Evolutionary conservation across 2,888 invertebrate species (phyloP).

Genomic region (Meloe dianella): DNA sequence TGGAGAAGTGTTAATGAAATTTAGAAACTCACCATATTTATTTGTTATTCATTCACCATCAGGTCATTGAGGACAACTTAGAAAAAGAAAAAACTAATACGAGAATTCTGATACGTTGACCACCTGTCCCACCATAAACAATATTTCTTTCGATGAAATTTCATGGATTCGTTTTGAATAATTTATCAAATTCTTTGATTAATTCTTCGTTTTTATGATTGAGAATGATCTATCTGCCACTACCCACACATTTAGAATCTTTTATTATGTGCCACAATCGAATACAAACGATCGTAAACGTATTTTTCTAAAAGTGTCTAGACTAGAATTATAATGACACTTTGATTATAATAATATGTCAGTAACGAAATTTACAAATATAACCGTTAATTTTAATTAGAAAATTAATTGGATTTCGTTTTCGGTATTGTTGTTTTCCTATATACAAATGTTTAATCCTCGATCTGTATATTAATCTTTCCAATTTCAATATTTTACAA

Average conservation of each 20-base stretch:
- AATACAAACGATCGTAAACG: not conserved
- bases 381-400: constrained; percentile 1
- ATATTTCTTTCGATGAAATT: not conserved
- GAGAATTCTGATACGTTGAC: not conserved
- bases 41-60: not conserved
- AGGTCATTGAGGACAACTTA: not conserved
- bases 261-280: not conserved
- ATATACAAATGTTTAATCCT: not conserved
- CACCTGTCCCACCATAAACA: not conserved
- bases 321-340: not conserved
- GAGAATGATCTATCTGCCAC: not conserved
- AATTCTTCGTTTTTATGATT: not conserved
- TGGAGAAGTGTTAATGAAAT: not conserved
- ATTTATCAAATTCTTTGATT: not conserved
- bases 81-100: not conserved
- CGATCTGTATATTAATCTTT: not conserved
- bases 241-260: not conserved
- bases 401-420: not conserved
- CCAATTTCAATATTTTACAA: not conserved
- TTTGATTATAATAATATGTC: not conserved
- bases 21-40: constrained; percentile 5
- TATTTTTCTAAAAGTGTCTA: not conserved
- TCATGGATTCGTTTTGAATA: not conserved
- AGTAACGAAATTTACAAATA: not conserved
- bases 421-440: too few relatives aligned